Evolutionary conservation across 2,797 vertebrate species (phyloP), one percentile per base, ranked within the genome.

Genomic region (Rhinatrema bivittatum): DNA sequence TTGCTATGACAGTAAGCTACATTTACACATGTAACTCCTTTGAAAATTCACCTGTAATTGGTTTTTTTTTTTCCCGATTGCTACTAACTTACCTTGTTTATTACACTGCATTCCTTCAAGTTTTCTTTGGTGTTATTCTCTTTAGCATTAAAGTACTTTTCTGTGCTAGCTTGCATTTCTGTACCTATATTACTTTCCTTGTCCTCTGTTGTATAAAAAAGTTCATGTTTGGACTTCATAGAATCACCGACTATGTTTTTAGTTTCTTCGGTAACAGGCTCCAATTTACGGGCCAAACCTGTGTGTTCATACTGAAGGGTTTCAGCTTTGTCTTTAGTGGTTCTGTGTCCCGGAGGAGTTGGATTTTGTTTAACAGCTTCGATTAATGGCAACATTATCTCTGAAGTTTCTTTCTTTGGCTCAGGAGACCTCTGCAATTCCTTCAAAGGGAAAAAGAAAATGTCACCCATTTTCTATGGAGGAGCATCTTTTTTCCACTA

Each of bases 241-340:
- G 39, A 24, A 50, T 56, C 50, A 17, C 16, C 57, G 38, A 50
- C 60, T 51, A 25, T 30, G 25, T 51, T 50, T 52, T 60, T 54
- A 20, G 50, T n/a, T 25, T 64, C 69, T 46, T 46, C 50, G 36
- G 70, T 68, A 40, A 73, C 56, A 62, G 50, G 56, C 45, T 68
- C 46, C 42, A 76, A 64, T 43, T 50, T 56, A 46, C 65, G 51
- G 62, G 72, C 46, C 55, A 72, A 44, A 40, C 46, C 65, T 50
- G 40, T 65, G 12, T 67, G 65, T 56, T 75, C 59, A 35, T 6
- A 49, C 21, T 65, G 46, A 60, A 76, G 65, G 49, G 60, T 51
- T 62, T 76, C 64, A 47, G 72, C 51, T 36, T 66, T 64, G 32
- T 76, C 68, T 33, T 73, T 59, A 70, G 79, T 70, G 46, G 57